These are phyloP conservation scores for Cotesia vestalis DNA, from an alignment of 1,140 invertebrate species.

Conservation along the genomic window DNA sequence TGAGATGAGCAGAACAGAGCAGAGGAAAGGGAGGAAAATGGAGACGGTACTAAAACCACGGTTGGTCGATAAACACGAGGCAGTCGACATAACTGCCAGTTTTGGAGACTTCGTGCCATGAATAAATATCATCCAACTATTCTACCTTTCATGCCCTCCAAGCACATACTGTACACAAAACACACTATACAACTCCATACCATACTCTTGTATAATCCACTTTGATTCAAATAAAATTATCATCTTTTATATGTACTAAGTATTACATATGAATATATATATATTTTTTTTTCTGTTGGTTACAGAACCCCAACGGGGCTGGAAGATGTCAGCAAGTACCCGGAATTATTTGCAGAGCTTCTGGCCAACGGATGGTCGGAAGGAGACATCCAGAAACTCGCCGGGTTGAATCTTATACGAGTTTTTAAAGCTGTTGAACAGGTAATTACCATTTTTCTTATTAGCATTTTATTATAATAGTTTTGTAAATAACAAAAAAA, in stretches of 20 bases:
- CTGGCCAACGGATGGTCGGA: conserved; percentile 76
- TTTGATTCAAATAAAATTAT: conserved; percentile 23
- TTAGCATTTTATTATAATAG: conserved; percentile 5
- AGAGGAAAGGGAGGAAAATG: too few relatives aligned
- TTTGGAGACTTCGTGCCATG: conserved; percentile 18
- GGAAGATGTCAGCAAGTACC: conserved; percentile 87
- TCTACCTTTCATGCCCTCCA: too few relatives aligned
- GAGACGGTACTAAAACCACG: conserved; percentile 2
- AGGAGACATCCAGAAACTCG: conserved; percentile 79
- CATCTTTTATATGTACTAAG: neutral
- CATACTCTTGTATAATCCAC: neutral
- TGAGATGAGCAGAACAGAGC: neutral
- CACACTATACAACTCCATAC: neutral
- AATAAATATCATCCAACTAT: conserved; percentile 19
- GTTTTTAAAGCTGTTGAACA: conserved; percentile 80
- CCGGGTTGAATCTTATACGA: conserved; percentile 78
- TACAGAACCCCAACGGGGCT: conserved; percentile 76
- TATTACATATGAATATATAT: neutral
- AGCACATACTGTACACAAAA: neutral
- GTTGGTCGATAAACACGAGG: conserved; percentile 29
- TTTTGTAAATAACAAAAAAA: conserved; percentile 16
- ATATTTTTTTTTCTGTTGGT: conserved; percentile 28
- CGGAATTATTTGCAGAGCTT: conserved; percentile 76
- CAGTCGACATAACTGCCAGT: conserved; percentile 27
- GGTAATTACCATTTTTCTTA: conserved; percentile 59